A percentile compares a stretch with the other conserved stretches of the same genome.
Evolutionary conservation across 2,797 vertebrate genomes (phyloP).

Genomic region (Falco concolor): DNA sequence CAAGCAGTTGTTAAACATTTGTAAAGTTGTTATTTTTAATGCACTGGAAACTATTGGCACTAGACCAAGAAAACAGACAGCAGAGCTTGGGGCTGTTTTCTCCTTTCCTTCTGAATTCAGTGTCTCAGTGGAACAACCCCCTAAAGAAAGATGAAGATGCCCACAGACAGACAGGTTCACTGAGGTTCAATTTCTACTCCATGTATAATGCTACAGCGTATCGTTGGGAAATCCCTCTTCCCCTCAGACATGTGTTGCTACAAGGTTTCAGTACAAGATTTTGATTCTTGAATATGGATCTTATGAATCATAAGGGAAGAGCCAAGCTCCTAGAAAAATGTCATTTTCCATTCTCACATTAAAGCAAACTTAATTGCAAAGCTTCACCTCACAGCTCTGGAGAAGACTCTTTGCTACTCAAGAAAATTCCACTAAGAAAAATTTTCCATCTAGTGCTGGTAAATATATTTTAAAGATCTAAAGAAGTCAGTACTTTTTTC

Average conservation of each 20-base stretch:
- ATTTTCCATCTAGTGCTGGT: neutral
- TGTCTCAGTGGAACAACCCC: rapidly evolving
- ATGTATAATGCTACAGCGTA: neutral
- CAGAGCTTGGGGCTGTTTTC: neutral
- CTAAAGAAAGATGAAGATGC: neutral
- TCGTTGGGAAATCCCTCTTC: neutral
- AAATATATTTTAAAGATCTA: neutral
- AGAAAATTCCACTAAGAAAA: neutral
- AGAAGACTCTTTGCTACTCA: neutral
- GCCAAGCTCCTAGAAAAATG: neutral
- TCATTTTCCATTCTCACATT: neutral
- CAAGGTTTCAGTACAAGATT: neutral
- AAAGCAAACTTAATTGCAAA: neutral
- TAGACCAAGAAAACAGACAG: neutral
- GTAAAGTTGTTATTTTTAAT: neutral
- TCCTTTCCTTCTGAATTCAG: neutral
- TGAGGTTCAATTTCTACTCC: neutral
- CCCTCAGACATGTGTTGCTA: neutral
- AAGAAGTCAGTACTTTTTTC: neutral
- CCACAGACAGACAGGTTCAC: neutral
- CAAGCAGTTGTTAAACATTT: neutral
- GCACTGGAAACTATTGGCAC: neutral
- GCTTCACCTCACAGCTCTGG: neutral
- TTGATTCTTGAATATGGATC: neutral
- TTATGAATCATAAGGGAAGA: neutral